A percentile compares a stretch with the other conserved stretches of the same genome.
These are phyloP conservation scores for Esperia sulphurella DNA, from an alignment of 2,888 invertebrate species.

Conservation along the genomic window DNA sequence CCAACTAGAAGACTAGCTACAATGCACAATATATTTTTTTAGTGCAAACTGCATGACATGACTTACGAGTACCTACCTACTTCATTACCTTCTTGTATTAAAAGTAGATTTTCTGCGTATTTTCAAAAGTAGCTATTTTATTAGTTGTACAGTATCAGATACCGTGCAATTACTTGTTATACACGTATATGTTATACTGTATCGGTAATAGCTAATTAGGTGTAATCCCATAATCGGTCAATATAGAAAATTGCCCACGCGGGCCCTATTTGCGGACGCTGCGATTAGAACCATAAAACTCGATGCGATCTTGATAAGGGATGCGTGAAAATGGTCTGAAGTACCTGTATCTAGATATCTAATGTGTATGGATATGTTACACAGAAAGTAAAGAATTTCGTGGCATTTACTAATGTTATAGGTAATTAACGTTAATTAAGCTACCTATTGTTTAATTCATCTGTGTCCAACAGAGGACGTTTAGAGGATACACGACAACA, in stretches of 20 bases:
- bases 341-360: background rate
- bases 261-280: conserved; percentile 70
- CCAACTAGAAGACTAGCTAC: too few species aligned
- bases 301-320: conserved; percentile 73
- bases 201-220: conserved; percentile 76
- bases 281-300: conserved; percentile 76
- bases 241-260: conserved; percentile 71
- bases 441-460: too few species aligned
- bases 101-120: background rate
- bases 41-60: too few species aligned
- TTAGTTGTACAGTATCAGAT: conserved; percentile 34
- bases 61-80: too few species aligned
- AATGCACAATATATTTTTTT: too few species aligned
- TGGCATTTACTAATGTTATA: too few species aligned
- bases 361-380: too few species aligned
- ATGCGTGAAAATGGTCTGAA: conserved; percentile 59
- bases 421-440: too few species aligned
- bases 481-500: too few species aligned
- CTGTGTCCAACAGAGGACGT: too few species aligned
- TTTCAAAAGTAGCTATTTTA: conserved; percentile 8
- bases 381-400: too few species aligned
- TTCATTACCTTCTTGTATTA: too few species aligned
- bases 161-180: conserved; percentile 16
- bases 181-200: conserved; percentile 40
- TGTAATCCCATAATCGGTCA: conserved; percentile 75